Base-by-base conservation (phyloP, 2,113 vertebrate genomes). In the Scortum barcoo region DNA sequence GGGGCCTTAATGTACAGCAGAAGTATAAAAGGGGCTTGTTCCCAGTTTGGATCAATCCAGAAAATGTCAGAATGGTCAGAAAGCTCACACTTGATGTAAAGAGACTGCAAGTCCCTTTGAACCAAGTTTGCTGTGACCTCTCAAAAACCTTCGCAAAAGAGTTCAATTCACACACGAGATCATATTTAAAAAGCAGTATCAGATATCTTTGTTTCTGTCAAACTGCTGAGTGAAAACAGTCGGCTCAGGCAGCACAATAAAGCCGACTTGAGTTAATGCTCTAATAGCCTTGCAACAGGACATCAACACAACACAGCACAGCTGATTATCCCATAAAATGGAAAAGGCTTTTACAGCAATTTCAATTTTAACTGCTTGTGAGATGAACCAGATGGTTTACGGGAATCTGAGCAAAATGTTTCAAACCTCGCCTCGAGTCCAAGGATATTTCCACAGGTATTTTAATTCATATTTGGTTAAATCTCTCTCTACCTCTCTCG, bases 321-420 rank as follows among this genome's bases (percentile, higher is more conserved):
- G 72, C 69, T 63, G 72, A 89, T 81, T 80, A 78, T 62, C 68
- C 30, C 53, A 57, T 72, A 68, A 88, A 92, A 81, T 62, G 24
- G 46, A 86, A 88, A 72, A 48, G 66, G 81, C 76, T 76, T 92
- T 91, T 85, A 91, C 69, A 65, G 78, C 42, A 33, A 74, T 74
- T 90, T 83, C 58, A 57, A 70, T 78, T 84, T 81, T n/a, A 84
- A 28, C 67, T 57, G 81, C 67, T 58, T 66, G 46, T 74, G 76
- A 85, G 75, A 88, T 20, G 33, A 88, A 83, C 74, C 88, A 91
- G 90, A 91, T 92, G 84, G 60, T 76, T 84, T 76, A 78, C 50
- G 38, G 58, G 67, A 87, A 76, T 73, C 10, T 20, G 60, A 84
- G 75, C 46, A 36, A 83, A 69, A 24, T 0, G 6, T 50, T 63